Evolutionary conservation across 2,888 invertebrate species (phyloP).

Genomic region (Tenthredo distinguenda): DNA sequence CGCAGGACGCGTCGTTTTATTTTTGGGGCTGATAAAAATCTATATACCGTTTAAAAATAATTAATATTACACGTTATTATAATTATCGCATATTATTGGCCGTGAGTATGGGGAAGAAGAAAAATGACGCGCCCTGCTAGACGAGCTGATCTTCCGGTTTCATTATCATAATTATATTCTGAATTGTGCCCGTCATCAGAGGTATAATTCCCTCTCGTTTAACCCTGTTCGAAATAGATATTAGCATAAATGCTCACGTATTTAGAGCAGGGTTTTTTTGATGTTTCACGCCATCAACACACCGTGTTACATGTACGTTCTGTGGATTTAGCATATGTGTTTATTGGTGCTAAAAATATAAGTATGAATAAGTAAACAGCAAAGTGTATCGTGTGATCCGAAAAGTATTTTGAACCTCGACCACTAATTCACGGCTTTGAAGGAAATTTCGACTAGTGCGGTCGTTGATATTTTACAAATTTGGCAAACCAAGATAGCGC

Average conservation of each 20-base stretch:
- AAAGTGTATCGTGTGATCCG: conserved; percentile 30
- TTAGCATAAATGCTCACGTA: conserved; percentile 7
- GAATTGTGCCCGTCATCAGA: conserved; percentile 11
- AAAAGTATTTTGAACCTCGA: neutral
- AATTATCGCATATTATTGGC: no score
- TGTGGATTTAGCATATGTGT: conserved; percentile 31
- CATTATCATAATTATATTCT: neutral
- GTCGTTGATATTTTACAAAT: neutral
- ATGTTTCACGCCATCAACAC: conserved; percentile 22
- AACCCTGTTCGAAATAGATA: conserved; percentile 13
- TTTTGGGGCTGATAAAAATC: neutral
- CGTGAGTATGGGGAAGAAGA: neutral
- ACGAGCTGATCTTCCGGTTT: conserved; percentile 26
- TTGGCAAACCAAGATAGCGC: neutral
- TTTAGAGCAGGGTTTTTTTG: neutral
- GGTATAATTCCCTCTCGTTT: neutral
- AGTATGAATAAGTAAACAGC: conserved; percentile 7
- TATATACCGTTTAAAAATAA: neutral
- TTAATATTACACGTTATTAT: neutral
- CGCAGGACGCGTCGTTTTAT: conserved; percentile 18
- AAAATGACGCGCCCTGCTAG: neutral
- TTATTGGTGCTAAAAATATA: conserved; percentile 42
- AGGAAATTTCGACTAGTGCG: neutral
- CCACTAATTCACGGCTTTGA: neutral
- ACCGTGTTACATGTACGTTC: conserved; percentile 36